Evolutionary conservation across 2,797 vertebrate species (phyloP), one percentile per base, ranked within the genome.

Genomic region (Tangara arthus): DNA sequence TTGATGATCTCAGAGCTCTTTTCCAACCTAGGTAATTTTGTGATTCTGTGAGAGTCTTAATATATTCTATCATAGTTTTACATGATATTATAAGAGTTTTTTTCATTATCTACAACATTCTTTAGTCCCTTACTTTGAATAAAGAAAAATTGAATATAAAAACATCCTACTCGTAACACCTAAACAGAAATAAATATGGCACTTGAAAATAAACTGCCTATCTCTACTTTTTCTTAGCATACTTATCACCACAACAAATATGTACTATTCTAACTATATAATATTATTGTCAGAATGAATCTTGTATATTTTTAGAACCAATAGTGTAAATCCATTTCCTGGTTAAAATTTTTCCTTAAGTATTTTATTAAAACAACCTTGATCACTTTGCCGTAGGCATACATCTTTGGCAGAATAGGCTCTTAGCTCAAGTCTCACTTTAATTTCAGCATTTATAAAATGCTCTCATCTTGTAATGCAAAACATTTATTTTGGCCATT

Each of bases 401-500:
- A 59, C 2, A 15, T 78, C 66, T 78, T 85, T 28, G 28, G n/a
- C 66, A 90, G 35, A 57, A 37, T 20, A 78, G 86, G 15, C 16
- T 41, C 24, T 37, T 13, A 85, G 23, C 20, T 83, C 28, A 71
- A 60, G 53, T 61, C 12, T 76, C 44, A 56, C 27, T 32, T 34
- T 59, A 44, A 76, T 93, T 89, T 79, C 70, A 84, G 23, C 16
- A 32, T 15, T 15, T 28, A 37, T 59, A 34, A 53, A 65, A 32
- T 34, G 30, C 14, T 37, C 20, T 82, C 22, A 44, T 87, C 92
- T 79, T 63, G 17, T n/a, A 63, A 42, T 46, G 8, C 13, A 83
- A 91, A 94, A 71, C 22, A 37, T 61, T 92, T 65, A 52, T 39
- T 85, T 86, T 83, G 39, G 23, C 26, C 35, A 76, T 39, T 30